Conservation (phyloP, 2,113 vertebrate genomes). For the Lophochroa leadbeateri region DNA sequence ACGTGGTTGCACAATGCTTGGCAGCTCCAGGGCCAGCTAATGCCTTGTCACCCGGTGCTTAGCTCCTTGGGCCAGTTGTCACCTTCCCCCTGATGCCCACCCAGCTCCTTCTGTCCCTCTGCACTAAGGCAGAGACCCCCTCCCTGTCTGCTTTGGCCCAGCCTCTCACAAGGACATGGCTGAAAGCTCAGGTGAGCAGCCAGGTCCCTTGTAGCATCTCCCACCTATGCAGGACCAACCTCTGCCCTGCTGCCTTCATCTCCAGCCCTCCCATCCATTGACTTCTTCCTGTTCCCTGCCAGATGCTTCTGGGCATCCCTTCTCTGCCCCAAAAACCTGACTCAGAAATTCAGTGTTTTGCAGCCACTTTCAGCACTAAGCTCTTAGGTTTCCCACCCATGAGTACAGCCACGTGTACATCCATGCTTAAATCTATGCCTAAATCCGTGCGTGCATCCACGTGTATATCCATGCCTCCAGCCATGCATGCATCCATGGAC, state of each 20-base stretch:
- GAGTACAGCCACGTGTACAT: rapidly evolving
- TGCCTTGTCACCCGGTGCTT: neutral
- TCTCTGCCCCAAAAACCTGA: neutral
- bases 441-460: too few species aligned
- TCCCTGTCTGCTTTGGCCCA: neutral
- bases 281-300: rapidly evolving
- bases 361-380: neutral
- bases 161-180: rapidly evolving
- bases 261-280: neutral
- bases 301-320: neutral
- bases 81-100: rapidly evolving
- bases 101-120: neutral
- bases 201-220: neutral
- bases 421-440: too few species aligned
- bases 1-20: rapidly evolving
- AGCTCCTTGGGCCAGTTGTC: neutral
- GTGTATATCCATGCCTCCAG: too few species aligned
- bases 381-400: rapidly evolving
- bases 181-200: neutral
- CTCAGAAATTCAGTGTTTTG: neutral
- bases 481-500: neutral
- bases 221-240: neutral
- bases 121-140: neutral
- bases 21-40: neutral
- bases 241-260: neutral